These are phyloP conservation scores for Callithrix jacchus DNA, from an alignment of 2,113 vertebrate species.

Conservation along the genomic window DNA sequence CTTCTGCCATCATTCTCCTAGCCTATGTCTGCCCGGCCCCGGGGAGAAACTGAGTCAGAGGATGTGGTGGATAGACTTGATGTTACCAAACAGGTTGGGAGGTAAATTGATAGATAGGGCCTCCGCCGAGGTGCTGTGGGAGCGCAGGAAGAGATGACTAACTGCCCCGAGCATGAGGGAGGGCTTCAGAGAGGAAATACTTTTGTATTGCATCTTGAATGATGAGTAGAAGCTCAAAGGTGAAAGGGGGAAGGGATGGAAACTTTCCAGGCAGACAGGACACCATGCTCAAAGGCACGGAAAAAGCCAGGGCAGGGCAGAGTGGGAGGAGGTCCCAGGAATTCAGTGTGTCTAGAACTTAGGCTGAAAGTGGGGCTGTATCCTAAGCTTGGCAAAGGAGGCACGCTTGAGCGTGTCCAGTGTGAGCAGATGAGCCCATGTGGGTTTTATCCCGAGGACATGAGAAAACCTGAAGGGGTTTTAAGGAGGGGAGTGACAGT, in stretches of 20 bases:
- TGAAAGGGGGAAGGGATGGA: constrained; percentile 48
- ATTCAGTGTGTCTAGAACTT: neutral
- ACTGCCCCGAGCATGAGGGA: neutral
- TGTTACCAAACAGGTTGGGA: neutral
- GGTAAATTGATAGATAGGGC: neutral
- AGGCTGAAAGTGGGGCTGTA: neutral
- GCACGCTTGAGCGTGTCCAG: too few relatives aligned
- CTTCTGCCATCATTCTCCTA: neutral
- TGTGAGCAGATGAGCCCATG: too few relatives aligned
- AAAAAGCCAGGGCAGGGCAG: neutral
- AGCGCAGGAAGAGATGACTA: neutral
- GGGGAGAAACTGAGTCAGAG: constrained; percentile 30
- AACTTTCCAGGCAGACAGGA: constrained; percentile 33
- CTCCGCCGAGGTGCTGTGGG: neutral
- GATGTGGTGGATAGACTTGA: neutral
- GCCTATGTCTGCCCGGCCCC: rapidly evolving
- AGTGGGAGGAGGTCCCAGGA: neutral
- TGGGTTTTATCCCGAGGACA: neutral
- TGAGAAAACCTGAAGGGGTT: neutral
- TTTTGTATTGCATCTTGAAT: neutral
- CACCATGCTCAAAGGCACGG: neutral
- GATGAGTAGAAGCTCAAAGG: constrained; percentile 46
- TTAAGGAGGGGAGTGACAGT: neutral
- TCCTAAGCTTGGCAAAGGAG: neutral
- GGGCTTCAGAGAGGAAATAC: constrained; percentile 54